Conservation (phyloP, 1,140 invertebrate genomes). For the Trachelipus rathkii region DNA sequence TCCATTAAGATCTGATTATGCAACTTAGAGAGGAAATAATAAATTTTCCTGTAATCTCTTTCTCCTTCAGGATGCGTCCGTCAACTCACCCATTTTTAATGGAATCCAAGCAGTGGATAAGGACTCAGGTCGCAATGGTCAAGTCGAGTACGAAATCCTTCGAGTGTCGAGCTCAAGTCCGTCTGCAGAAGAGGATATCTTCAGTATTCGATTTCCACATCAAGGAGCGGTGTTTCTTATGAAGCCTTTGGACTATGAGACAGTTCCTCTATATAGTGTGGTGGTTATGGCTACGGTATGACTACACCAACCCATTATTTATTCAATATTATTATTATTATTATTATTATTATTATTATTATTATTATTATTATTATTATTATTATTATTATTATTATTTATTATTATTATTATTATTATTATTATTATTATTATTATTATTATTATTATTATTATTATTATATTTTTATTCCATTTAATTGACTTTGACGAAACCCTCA, state of each 20-base stretch:
- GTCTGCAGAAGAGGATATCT: constrained; percentile 59
- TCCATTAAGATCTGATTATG: no score
- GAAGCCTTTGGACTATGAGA: constrained; percentile 80
- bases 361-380: constrained; percentile 49
- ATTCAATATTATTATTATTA: constrained; percentile 4
- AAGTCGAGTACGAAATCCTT: constrained; percentile 12
- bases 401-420: constrained; percentile 37
- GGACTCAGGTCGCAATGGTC: constrained; percentile 1
- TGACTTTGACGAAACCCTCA: no score
- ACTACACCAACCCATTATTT: no score
- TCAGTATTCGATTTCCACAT: constrained; percentile 80
- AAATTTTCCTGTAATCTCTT: no score
- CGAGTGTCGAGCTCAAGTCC: background rate
- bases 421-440: constrained; percentile 49
- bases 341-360: constrained; percentile 37
- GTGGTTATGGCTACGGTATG: constrained; percentile 81
- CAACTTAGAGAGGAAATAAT: no score
- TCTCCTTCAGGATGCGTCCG: background rate
- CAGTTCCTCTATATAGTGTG: constrained; percentile 79
- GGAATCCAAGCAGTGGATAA: constrained; percentile 11
- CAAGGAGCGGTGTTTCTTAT: constrained; percentile 86
- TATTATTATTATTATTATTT: constrained; percentile 17
- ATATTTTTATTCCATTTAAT: no score
- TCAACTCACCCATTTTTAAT: background rate
- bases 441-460: constrained; percentile 37